Evolutionary conservation across 2,888 invertebrate species (phyloP).

Genomic region (Linnaemya vulpina): DNA sequence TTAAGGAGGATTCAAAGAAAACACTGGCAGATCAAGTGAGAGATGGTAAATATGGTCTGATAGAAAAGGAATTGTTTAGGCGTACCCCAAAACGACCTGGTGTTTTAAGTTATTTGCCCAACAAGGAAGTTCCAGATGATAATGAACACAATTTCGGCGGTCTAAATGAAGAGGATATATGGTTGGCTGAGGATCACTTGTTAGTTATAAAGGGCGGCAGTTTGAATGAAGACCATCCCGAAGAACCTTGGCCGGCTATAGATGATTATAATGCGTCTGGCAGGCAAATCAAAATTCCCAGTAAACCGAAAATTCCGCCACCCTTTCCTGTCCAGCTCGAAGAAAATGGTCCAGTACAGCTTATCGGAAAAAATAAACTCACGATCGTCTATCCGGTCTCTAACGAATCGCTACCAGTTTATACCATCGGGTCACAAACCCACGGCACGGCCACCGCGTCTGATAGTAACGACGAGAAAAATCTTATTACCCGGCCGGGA

Average conservation of each 20-base stretch:
- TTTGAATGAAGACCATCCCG: constrained; percentile 83
- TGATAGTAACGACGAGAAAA: constrained; percentile 79
- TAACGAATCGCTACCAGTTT: constrained; percentile 87
- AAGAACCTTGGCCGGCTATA: constrained; percentile 90
- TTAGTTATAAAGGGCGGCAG: constrained; percentile 92
- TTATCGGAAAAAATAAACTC: constrained; percentile 90
- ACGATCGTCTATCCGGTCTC: constrained; percentile 85
- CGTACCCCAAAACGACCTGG: constrained; percentile 89
- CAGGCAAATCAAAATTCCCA: constrained; percentile 92
- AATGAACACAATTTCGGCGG: constrained; percentile 92
- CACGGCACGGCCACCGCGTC: constrained; percentile 77
- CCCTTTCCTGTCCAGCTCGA: constrained; percentile 96
- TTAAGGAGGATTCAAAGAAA: constrained; percentile 89
- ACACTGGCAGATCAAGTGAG: constrained; percentile 94
- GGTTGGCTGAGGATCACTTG: constrained; percentile 94
- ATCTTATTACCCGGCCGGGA: constrained; percentile 87
- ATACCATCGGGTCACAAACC: constrained; percentile 84
- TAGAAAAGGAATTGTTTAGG: constrained; percentile 92
- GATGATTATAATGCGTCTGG: constrained; percentile 92
- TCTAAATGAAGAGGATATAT: constrained; percentile 92
- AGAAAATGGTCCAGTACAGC: constrained; percentile 93
- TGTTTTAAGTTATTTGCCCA: constrained; percentile 91
- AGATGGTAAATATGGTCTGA: constrained; percentile 94
- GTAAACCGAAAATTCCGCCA: constrained; percentile 93
- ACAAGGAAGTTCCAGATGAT: constrained; percentile 92